Base-by-base conservation (phyloP, 2,888 invertebrate species). In the Deilephila porcellus region DNA sequence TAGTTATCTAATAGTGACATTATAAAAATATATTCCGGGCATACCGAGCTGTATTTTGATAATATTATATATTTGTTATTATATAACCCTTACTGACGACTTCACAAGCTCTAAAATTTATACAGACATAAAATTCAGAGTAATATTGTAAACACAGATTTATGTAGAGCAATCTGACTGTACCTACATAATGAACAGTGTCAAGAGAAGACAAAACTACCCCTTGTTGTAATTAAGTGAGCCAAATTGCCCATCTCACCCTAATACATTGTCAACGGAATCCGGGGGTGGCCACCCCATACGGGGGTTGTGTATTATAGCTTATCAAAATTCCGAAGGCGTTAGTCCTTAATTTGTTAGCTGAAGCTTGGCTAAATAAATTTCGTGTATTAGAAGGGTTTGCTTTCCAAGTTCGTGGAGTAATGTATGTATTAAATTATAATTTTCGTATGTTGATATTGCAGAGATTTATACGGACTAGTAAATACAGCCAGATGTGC, bases 151-250 rank as follows among this genome's bases (percentile, higher is more conserved):
- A 0, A 29, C 29, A 5, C 20, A 19, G 29, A 53, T 70, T 56
- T 71, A 14, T 59, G 6, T 52, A 60, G 11, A 11, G 32, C 60
- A 52, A 62, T 29, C 20, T 45, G 52, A 52, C n/a, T 70, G 63
- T 63, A 32, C 74, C 71, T 74, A 83, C 82, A 79, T 77, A 81
- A 82, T 83, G 80, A 80, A 84, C 74, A 78, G 77, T 82, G 80
- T 80, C 83, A 34, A 59, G 25, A 34, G 56, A 25, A 81, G 75
- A 77, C 73, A 79, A 80, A 81, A 74, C 78, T 82, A 83, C 79
- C 83, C 81, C 78, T 79, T 79, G 80, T 77, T 73, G 80, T 86
- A 87, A 88, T 88, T 88, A 89, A 84, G 82, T 78, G 76, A 73
- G 77, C 79, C 81, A 86, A 88, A 89, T 88, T 87, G 85, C 81